Evolutionary conservation across 30 jellyfish, hydroid and myxozoan species (phyloP).

Genomic region (Turritopsis dohrnii): DNA sequence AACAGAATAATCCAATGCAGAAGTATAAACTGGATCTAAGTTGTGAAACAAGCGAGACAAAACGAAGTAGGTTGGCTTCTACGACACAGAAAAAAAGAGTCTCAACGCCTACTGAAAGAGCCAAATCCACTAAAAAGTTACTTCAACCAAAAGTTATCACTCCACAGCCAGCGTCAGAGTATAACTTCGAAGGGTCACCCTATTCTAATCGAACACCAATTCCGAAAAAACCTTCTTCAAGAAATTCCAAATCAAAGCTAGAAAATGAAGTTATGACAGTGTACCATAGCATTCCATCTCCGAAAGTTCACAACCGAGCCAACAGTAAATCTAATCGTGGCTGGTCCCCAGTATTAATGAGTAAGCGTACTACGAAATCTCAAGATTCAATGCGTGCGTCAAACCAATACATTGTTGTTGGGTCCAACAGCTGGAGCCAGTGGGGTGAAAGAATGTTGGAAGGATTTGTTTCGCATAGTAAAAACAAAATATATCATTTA

Average conservation of each 20-base stretch:
- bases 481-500: conserved; percentile 1
- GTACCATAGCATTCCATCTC: not conserved
- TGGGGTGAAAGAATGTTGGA: conserved; percentile 8
- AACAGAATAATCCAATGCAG: not conserved
- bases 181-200: not conserved
- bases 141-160: not conserved
- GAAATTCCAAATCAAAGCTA: not conserved
- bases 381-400: conserved; percentile 6
- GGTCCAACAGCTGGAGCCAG: not conserved
- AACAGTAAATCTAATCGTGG: not conserved
- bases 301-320: not conserved
- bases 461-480: not conserved
- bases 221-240: not conserved
- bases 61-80: not conserved
- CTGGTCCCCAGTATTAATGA: not conserved
- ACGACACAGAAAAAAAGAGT: not conserved
- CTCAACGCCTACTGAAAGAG: not conserved
- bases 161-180: not conserved
- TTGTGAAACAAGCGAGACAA: not conserved
- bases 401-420: not conserved
- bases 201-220: not conserved
- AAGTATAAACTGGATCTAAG: not conserved
- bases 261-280: not conserved
- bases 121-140: not conserved
- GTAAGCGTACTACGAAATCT: not conserved